These are phyloP conservation scores for Sorex fumeus DNA, from an alignment of 2,113 vertebrate species.

Conservation along the genomic window DNA sequence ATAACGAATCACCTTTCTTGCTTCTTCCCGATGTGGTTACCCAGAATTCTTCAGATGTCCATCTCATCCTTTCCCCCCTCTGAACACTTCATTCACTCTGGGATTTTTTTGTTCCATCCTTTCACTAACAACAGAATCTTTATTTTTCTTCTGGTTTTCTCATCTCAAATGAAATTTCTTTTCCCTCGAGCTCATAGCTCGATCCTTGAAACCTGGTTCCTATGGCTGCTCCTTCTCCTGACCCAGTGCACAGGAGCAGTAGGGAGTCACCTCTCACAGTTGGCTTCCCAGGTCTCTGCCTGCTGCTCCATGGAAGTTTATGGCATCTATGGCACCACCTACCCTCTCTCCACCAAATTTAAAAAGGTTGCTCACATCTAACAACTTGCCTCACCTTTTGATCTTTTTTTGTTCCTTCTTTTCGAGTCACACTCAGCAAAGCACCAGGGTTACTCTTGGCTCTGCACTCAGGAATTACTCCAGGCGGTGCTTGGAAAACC, in stretches of 20 bases:
- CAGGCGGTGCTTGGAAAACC: too few species aligned
- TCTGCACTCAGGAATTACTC: too few species aligned
- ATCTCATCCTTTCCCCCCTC: background rate
- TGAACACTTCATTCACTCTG: background rate
- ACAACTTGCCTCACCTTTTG: too few species aligned
- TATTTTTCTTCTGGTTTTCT: background rate
- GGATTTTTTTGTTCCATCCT: background rate
- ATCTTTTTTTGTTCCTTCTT: too few species aligned
- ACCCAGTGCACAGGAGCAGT: background rate
- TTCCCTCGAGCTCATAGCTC: background rate
- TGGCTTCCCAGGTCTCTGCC: too few species aligned
- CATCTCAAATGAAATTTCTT: background rate
- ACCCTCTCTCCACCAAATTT: background rate
- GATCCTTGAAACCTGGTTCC: background rate
- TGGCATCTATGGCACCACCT: accelerated
- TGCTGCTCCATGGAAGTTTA: background rate
- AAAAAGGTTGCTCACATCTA: background rate
- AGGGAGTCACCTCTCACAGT: background rate
- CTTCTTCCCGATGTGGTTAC: background rate
- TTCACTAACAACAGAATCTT: background rate
- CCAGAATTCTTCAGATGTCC: background rate
- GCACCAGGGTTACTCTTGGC: too few species aligned
- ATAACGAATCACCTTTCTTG: background rate
- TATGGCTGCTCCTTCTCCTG: background rate
- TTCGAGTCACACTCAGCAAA: too few species aligned